Base-by-base conservation (phyloP, 1,140 invertebrate species). In the Cheumatopsyche charites region DNA sequence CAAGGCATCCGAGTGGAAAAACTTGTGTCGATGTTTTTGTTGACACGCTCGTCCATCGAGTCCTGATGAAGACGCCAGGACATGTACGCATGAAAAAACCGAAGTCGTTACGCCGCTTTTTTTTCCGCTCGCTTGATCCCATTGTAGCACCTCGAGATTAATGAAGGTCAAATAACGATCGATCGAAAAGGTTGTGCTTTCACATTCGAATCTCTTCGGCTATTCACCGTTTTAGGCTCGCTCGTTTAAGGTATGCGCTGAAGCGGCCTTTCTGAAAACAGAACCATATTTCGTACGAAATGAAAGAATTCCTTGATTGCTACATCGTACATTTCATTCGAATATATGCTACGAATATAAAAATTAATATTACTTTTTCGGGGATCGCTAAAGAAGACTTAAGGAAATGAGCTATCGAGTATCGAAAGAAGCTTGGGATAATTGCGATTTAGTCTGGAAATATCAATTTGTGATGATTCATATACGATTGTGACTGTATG, bases 141-240 rank as follows among this genome's bases (percentile, higher is more conserved):
- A 58, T 58, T 26, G 55, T 26, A 26, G 55, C 9, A 23, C 21
- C 21, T 25, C 13, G n/a, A 66, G 63, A 66, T 66, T 66, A 66
- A 66, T 66, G 43, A 66, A 66, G 63, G 63, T 66, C 63, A 43
- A 66, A 66, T 66, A 66, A 66, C 42, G 63, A 66, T 47, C 63
- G 41, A 47, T 42, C 11, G 41, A 1, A 47, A n/a, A 43, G 63
- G 63, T n/a, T 47, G 63, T 17, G 55, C 13, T 58, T 25, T 25
- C 55, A 19, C 21, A 58, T 58, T 58, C 11, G 55, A 13, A 58
- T 58, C 55, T 26, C 17, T 19, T 26, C 21, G n/a, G 55, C 21
- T 58, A 58, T 58, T 23, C 21, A 12, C 29, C 29, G 29, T 36
- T 9, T 4, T 36, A 17, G 23, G 21, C 12, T 23, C 21, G 2